Conservation (phyloP, 1,140 invertebrate species). For the Papilio xuthus region DNA sequence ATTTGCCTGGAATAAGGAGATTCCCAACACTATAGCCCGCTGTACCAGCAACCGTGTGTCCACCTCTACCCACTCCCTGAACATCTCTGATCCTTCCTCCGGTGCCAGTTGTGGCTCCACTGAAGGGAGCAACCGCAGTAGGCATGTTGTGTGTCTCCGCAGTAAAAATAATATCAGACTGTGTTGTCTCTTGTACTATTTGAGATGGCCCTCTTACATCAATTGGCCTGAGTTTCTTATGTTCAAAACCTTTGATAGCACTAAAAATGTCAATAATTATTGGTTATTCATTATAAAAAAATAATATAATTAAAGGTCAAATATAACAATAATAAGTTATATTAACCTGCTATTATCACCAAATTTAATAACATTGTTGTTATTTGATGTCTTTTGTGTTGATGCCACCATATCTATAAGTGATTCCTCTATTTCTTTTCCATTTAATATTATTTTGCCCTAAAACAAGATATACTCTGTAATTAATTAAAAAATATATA, state of each 20-base stretch:
- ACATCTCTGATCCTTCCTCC: slow-evolving; percentile 97
- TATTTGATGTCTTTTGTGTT: slow-evolving; percentile 93
- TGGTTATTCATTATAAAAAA: not conserved
- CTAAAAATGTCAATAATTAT: slow-evolving; percentile 80
- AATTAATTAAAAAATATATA: not conserved
- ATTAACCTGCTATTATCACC: slow-evolving; percentile 96
- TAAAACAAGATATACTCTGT: slow-evolving; percentile 67
- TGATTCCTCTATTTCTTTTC: slow-evolving; percentile 88
- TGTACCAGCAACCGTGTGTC: slow-evolving; percentile 96
- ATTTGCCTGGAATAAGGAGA: slow-evolving; percentile 91
- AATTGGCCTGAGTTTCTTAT: slow-evolving; percentile 85
- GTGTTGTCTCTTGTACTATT: slow-evolving; percentile 82
- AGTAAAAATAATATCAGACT: slow-evolving; percentile 98
- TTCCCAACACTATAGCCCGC: slow-evolving; percentile 98
- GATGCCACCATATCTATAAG: slow-evolving; percentile 96
- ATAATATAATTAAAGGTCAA: not conserved
- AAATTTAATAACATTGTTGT: slow-evolving; percentile 98
- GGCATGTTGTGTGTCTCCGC: slow-evolving; percentile 99
- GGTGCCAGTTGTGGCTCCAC: slow-evolving; percentile 98
- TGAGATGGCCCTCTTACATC: slow-evolving; percentile 84
- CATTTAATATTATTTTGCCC: slow-evolving; percentile 94
- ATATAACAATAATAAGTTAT: slow-evolving; percentile 19
- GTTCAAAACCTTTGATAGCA: slow-evolving; percentile 93
- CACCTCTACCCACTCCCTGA: slow-evolving; percentile 95
- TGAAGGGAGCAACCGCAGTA: slow-evolving; percentile 95